These are phyloP conservation scores for Aporrectodea caliginosa DNA, from an alignment of 1,140 invertebrate genomes.

Conservation along the genomic window DNA sequence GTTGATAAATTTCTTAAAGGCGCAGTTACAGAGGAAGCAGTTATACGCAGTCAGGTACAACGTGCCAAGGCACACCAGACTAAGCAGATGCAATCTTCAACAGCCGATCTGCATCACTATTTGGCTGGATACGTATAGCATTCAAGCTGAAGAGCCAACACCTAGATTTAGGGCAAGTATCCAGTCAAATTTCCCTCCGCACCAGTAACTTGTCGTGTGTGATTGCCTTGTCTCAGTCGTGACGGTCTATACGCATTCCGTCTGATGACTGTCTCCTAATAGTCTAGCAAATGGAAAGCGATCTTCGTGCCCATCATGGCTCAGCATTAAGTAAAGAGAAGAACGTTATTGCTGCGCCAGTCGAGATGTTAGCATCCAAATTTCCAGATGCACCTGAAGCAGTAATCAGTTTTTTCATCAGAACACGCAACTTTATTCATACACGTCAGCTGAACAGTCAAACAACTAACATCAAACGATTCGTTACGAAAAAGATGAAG, in stretches of 20 bases:
- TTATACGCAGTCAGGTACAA: not conserved
- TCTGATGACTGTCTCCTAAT: not conserved
- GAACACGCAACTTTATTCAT: not conserved
- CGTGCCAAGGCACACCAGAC: not conserved
- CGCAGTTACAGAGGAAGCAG: not conserved
- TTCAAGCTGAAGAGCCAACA: not conserved
- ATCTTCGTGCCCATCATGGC: not conserved
- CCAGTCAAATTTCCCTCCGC: not conserved
- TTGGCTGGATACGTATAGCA: not conserved
- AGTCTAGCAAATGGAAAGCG: not conserved
- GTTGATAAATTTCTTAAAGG: not conserved
- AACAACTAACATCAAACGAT: not conserved
- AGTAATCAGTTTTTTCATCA: not conserved
- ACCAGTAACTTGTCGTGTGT: not conserved
- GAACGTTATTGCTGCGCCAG: not conserved
- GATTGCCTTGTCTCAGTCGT: not conserved
- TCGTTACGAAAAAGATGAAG: not conserved
- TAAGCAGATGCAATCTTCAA: not conserved
- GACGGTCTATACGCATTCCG: not conserved
- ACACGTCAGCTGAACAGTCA: not conserved
- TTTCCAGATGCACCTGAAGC: not conserved
- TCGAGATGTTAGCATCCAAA: not conserved
- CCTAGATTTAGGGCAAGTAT: not conserved
- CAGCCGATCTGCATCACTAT: not conserved
- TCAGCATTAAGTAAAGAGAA: not conserved